Percentiles rank a stretch among this genome's conserved stretches.
phyloP scores from a whole-genome alignment of 2,888 invertebrate genomes.

The Drosophila planitibia region DNA sequence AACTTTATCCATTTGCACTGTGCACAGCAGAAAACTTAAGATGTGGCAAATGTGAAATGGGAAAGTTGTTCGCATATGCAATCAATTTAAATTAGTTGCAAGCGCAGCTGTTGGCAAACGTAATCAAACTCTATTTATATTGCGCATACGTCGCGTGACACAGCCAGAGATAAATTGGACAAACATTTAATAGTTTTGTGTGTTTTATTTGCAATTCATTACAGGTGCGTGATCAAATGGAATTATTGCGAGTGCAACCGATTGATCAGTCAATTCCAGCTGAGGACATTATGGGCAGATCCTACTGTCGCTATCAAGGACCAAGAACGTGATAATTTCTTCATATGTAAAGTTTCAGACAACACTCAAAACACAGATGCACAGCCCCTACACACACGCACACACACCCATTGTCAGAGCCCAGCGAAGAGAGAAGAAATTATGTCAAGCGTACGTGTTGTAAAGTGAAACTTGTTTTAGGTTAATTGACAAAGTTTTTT shows the following conservation, averaged over 20 bases:
- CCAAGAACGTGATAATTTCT: conserved; percentile 85
- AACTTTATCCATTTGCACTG: conserved; percentile 31
- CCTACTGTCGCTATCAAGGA: conserved; percentile 87
- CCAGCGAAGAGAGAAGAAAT: conserved; percentile 47
- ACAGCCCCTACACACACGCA: conserved; percentile 1
- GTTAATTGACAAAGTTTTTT: conserved; percentile 79
- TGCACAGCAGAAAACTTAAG: conserved; percentile 42
- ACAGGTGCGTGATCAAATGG: conserved; percentile 87
- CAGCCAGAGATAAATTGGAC: conserved; percentile 6
- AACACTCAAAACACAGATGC: conserved; percentile 11
- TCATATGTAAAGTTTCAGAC: conserved; percentile 59
- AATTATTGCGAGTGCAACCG: conserved; percentile 87
- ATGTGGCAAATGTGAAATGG: conserved; percentile 35
- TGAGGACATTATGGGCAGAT: conserved; percentile 87
- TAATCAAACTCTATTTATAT: conserved; percentile 28
- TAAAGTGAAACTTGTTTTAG: conserved; percentile 78
- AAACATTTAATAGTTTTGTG: conserved; percentile 12
- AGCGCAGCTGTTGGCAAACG: conserved; percentile 6
- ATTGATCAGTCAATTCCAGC: conserved; percentile 87
- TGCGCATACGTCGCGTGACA: conserved; percentile 21
- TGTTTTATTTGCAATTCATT: conserved; percentile 41
- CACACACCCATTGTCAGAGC: conserved; percentile 19
- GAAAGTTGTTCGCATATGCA: conserved; percentile 47
- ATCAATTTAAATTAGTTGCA: conserved; percentile 57
- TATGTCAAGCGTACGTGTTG: conserved; percentile 73